Conservation (phyloP, 2,888 invertebrate genomes). For the Sylvicola fuscatus region DNA sequence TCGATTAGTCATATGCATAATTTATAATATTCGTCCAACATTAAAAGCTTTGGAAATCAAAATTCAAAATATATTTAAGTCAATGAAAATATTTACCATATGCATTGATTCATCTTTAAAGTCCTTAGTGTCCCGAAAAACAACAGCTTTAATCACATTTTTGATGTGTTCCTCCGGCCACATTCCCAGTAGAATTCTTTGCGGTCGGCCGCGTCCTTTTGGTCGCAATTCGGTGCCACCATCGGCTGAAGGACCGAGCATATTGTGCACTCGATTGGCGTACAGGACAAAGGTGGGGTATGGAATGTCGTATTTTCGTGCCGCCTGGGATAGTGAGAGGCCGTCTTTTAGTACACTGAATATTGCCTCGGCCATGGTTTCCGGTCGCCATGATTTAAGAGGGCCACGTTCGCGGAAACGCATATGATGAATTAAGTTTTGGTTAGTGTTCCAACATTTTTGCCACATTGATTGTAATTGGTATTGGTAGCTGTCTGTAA, state of each 20-base stretch:
- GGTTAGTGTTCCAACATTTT: conserved; percentile 88
- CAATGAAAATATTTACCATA: conserved; percentile 28
- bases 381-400: conserved; percentile 81
- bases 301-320: conserved; percentile 84
- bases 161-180: conserved; percentile 91
- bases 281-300: conserved; percentile 87
- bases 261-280: conserved; percentile 82
- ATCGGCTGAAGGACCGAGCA: conserved; percentile 81
- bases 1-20: no score
- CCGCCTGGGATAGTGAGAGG: conserved; percentile 71
- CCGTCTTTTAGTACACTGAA: conserved; percentile 83
- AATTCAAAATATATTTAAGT: no score
- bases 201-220: conserved; percentile 77
- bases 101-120: conserved; percentile 49
- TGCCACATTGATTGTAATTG: conserved; percentile 92
- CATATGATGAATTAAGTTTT: conserved; percentile 73
- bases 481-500: conserved; percentile 82
- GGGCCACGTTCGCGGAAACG: conserved; percentile 83
- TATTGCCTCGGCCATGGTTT: conserved; percentile 89
- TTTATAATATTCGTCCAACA: no score
- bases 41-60: no score
- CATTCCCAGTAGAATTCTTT: conserved; percentile 72
- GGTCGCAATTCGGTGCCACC: conserved; percentile 80
- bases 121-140: conserved; percentile 71
- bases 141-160: conserved; percentile 78